phyloP scores from a whole-genome alignment of 2,113 vertebrate species.

The Oryzias melastigma region DNA sequence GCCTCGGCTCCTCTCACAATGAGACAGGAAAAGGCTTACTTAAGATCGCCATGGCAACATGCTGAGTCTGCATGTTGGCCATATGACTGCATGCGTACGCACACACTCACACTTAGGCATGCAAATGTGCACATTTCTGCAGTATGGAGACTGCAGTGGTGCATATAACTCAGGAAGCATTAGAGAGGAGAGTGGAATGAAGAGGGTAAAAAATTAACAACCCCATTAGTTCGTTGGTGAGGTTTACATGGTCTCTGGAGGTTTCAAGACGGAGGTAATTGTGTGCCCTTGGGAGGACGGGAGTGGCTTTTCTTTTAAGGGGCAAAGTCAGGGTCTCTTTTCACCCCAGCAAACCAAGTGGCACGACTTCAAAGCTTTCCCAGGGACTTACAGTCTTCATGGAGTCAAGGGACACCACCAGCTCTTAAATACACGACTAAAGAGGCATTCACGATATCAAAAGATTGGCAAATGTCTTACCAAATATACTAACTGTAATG shows the following conservation, averaged over 20 bases:
- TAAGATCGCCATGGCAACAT: constrained; percentile 42
- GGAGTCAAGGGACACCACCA: constrained; percentile 37
- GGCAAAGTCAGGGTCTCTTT: constrained; percentile 61
- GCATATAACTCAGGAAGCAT: constrained; percentile 10
- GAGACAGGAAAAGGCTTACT: constrained; percentile 55
- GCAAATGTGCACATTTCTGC: constrained; percentile 5
- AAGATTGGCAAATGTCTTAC: constrained; percentile 25
- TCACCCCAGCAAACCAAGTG: constrained; percentile 70
- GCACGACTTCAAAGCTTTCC: constrained; percentile 71
- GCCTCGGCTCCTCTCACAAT: constrained; percentile 43
- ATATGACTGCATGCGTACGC: constrained; percentile 25
- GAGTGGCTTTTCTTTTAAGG: constrained; percentile 58
- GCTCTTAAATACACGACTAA: constrained; percentile 19
- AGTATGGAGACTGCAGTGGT: constrained; percentile 7
- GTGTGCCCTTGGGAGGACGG: constrained; percentile 54
- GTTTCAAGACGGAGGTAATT: constrained; percentile 47
- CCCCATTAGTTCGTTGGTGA: constrained; percentile 4
- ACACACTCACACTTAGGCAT: constrained; percentile 16
- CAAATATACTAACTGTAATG: background rate
- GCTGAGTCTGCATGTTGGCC: constrained; percentile 53
- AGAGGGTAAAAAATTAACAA: constrained; percentile 14
- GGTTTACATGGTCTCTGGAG: constrained; percentile 36
- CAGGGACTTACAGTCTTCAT: constrained; percentile 51
- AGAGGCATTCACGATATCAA: constrained; percentile 19
- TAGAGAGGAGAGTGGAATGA: constrained; percentile 9